Evolutionary conservation across 2,797 vertebrate species (phyloP), one percentile per base, ranked within the genome.

Genomic region (Tadarida brasiliensis): DNA sequence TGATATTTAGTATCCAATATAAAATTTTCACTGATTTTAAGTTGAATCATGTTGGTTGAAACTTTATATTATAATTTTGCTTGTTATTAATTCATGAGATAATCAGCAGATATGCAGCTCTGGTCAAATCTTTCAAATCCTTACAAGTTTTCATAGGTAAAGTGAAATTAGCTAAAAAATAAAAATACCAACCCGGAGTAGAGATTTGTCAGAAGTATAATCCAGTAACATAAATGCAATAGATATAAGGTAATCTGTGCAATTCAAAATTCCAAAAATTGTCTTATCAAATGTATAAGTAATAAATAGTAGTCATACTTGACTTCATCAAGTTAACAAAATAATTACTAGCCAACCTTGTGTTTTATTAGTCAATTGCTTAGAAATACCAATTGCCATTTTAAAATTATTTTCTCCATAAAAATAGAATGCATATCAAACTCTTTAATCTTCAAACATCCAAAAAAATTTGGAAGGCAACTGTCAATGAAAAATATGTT

Each of bases 401-500:
- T 93, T 86, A 33, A 97, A 97, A 65, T 39, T 70, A 96, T 56
- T 94, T 96, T 98, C 87, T 97, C 92, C 92, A 97, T 74, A 97
- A 90, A 97, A 98, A 92, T 91, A 96, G 77, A 96, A 94, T 59
- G 91, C 81, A 91, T 97, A 97, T 91, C 94, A 97, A 98, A 87
- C 39, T 96, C 88, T 92, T 91, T 67, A 94, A 90, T 76, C 11
- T 1, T 85, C 61, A 94, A 59, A 77, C 26, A 91, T 86, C 91
- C 77, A 26, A 94, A 89, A 82, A 96, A 90, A 90, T 70, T 78
- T 87, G 30, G 51, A 97, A 91, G 94, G 94, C 85, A 97, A 97
- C 44, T 93, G 57, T 96, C 81, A 97, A 93, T 96, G 87, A 96
- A 83, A 97, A 96, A 87, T 59, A 96, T 87, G 93, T 96, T 97